Evolutionary conservation across 2,888 invertebrate species (phyloP), one percentile per base, ranked within the genome.

Genomic region (Pristionchus mayeri): DNA sequence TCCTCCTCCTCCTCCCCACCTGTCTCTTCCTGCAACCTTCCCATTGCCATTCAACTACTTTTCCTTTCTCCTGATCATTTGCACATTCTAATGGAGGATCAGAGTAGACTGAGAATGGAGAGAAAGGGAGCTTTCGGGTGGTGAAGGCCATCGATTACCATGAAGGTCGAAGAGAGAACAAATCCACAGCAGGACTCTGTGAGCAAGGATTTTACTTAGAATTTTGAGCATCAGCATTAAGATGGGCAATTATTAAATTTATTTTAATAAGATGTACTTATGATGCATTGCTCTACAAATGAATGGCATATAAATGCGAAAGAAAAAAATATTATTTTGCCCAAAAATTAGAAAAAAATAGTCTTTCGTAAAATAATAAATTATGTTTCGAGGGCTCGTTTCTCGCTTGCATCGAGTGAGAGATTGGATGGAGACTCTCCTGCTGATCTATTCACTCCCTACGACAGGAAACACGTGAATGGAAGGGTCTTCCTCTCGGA

Each of bases 381-480:
- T n/a, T n/a, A n/a, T 67, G 3, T 18, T 87, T 91, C 54, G 86
- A 93, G 94, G 91, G 91, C 91, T 67, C 93, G 92, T 30, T 94
- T 94, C 90, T 93, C 97, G 88, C 95, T 99, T 89, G 98, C 98
- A 0, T 95, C 95, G 86, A 95, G 94, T 44, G 98, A 98, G 94
- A 97, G 97, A 93, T 94, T 99, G 85, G 98, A 99, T 94, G 98
- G 98, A 0, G 96, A 96, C 86, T 93, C 96, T 84, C 96, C 96
- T 92, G 97, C 97, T 92, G 95, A 96, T 16, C 94, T 99, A 84
- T 97, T 97, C 96, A 97, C 98, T 1, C 98, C 98, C 0, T 98
- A 96, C 93, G 96, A 97, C 93, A 97, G 97, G 93, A 95, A 95
- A 88, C 96, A 96, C 93, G 96, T 96, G 85, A 95, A 95, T 94